Base-by-base conservation (phyloP, 2,888 invertebrate species). In the Hypomecis punctinalis region DNA sequence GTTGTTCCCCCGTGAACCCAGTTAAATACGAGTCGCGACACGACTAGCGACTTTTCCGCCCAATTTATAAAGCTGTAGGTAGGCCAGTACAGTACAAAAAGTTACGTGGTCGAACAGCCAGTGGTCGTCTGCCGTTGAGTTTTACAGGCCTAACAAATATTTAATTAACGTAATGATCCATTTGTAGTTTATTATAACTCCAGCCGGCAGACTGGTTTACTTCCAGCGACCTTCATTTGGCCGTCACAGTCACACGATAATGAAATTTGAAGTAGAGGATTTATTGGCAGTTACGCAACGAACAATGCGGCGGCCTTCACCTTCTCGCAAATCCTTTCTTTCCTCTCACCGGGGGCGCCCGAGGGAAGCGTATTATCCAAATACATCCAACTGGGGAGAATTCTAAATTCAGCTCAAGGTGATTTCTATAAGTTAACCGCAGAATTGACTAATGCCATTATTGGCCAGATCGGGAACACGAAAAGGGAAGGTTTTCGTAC, bases 251-350 rank as follows among this genome's bases (percentile, higher is more conserved):
- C 56, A 51, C 61, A 63, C 53, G 55, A 65, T 65, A 70, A 69
- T 68, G 66, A 70, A 70, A 70, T 66, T 70, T 69, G 63, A 72
- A 64, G 64, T 56, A 55, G 63, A 65, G 63, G 63, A 71, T 66
- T 74, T 69, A 74, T 71, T 68, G 65, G 63, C 61, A 62, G 75
- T 81, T 81, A 81, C 81, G 76, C 75, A 82, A 80, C 76, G 72
- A 73, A 77, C 76, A 77, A 76, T 72, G 74, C 74, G 79, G 72
- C 81, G 84, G 81, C 81, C 82, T 81, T 79, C 81, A 72, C 70
- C 72, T 68, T 70, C 66, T 47, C 67, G 57, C 59, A 68, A 72
- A 72, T 72, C 69, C 69, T 66, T 69, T 72, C 69, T 67, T 65
- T 64, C 64, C 53, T 65, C 65, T 66, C 53, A 52, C 52, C 54